A percentile compares a stretch with the other conserved stretches of the same genome.
These are phyloP conservation scores for Anser cygnoides DNA, from an alignment of 2,113 vertebrate genomes.

Conservation along the genomic window DNA sequence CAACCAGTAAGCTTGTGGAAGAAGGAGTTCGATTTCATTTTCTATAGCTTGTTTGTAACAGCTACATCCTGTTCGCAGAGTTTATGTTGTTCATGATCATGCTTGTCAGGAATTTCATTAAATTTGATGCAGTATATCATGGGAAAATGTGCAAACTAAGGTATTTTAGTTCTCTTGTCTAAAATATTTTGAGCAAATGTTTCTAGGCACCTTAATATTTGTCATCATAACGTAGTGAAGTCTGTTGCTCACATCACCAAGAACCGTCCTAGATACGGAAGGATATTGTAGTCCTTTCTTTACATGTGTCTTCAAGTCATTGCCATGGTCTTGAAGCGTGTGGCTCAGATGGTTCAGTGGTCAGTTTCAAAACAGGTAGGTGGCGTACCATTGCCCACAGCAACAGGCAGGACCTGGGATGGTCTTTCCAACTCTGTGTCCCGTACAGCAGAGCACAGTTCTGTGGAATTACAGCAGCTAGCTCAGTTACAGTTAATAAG, in stretches of 20 bases:
- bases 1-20: background rate
- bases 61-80: background rate
- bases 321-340: background rate
- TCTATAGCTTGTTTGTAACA: background rate
- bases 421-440: background rate
- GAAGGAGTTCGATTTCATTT: background rate
- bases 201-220: background rate
- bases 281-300: background rate
- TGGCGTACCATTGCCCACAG: background rate
- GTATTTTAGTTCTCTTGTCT: background rate
- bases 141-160: rapidly evolving
- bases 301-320: background rate
- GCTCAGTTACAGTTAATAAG: background rate
- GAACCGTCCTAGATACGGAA: background rate
- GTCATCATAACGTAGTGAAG: background rate
- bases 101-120: background rate
- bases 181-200: background rate
- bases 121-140: background rate
- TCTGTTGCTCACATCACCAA: background rate
- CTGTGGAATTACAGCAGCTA: background rate
- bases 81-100: background rate
- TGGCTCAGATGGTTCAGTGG: background rate
- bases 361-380: background rate
- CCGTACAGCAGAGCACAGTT: background rate
- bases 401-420: background rate